Percentiles rank a stretch among this genome's conserved stretches.
Evolutionary conservation across 1,140 invertebrate species (phyloP).

Genomic region (Brachionus rotundiformis): DNA sequence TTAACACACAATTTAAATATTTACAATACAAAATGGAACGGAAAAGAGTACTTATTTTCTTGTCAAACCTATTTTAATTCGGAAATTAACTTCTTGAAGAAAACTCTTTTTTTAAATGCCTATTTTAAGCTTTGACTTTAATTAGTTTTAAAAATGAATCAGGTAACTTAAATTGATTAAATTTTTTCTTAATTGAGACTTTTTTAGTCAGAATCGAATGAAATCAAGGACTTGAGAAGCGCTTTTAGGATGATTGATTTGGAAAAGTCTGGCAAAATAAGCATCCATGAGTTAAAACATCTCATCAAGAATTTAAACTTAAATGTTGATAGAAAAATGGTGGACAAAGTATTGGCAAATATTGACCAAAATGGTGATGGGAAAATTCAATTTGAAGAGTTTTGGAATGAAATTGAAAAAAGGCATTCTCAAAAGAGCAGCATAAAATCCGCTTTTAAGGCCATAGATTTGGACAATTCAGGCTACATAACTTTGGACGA

Average conservation of each 20-base stretch:
- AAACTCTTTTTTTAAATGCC: too few species aligned
- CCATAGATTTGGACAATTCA: conserved; percentile 17
- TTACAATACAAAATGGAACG: too few species aligned
- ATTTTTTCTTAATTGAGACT: not conserved
- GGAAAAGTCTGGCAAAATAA: conserved; percentile 23
- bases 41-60: not conserved
- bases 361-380: conserved; percentile 29
- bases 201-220: not conserved
- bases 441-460: not conserved
- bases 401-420: conserved; percentile 27
- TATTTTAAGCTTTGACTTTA: too few species aligned
- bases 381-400: conserved; percentile 39
- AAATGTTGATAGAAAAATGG: not conserved
- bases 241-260: conserved; percentile 36
- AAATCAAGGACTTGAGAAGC: not conserved
- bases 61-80: not conserved
- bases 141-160: not conserved
- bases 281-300: not conserved
- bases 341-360: not conserved
- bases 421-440: not conserved
- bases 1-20: too few species aligned
- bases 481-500: not conserved
- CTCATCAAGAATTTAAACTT: not conserved
- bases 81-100: too few species aligned
- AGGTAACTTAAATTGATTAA: not conserved